Conservation (phyloP, 2,113 vertebrate species). For the Oryzias woworae region DNA sequence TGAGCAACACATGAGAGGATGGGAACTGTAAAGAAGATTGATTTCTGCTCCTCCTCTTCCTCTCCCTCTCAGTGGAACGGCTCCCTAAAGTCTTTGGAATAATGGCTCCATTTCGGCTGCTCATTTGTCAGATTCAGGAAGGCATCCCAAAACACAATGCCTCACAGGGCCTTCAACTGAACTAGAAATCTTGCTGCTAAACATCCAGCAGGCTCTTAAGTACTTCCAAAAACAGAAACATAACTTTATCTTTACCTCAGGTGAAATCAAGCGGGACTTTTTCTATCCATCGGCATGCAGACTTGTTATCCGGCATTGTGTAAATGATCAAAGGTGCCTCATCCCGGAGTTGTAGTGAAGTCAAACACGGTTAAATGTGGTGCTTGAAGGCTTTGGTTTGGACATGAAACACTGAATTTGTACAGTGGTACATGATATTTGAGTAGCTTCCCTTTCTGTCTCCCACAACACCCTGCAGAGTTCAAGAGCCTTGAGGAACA, state of each 20-base stretch:
- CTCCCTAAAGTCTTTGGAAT: conserved; percentile 66
- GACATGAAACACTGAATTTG: neutral
- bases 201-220: conserved; percentile 49
- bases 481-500: no score
- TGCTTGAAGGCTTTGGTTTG: conserved; percentile 1
- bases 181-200: conserved; percentile 56
- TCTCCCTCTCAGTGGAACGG: conserved; percentile 37
- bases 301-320: conserved; percentile 15
- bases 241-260: conserved; percentile 44
- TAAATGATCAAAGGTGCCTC: conserved; percentile 12
- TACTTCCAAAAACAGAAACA: conserved; percentile 42
- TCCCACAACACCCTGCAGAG: neutral
- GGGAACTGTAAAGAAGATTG: conserved; percentile 63
- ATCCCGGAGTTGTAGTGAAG: neutral
- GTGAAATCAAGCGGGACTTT: conserved; percentile 18
- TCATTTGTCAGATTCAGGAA: conserved; percentile 62
- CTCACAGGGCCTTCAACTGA: conserved; percentile 42
- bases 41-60: conserved; percentile 72
- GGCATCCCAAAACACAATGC: conserved; percentile 58
- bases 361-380: neutral
- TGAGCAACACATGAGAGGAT: conserved; percentile 19
- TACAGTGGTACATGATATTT: neutral
- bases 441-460: neutral
- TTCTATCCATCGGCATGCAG: neutral
- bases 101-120: conserved; percentile 65